Evolutionary conservation across 2,113 vertebrate species (phyloP), one percentile per base, ranked within the genome.

Genomic region (Thalassarche chlororhynchos): DNA sequence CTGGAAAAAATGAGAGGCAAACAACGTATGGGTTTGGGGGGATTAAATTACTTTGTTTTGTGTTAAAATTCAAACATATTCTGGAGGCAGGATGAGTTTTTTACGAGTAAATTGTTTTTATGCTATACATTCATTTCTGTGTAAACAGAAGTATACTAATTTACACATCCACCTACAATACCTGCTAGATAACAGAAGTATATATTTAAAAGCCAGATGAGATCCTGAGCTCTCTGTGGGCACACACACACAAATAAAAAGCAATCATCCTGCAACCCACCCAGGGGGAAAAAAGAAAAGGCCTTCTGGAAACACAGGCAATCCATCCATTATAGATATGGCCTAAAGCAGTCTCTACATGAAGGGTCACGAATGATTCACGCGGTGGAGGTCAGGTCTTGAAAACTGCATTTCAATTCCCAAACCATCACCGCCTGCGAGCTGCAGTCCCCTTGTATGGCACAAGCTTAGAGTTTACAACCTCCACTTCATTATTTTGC

Each of bases 1-100:
- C 96, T 90, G 96, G 80, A 95, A 97, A 93, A 97, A 97, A 97
- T 89, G 93, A 92, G 95, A 97, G 89, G 97, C 81, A 96, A 96
- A 94, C 91, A 96, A 87, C 78, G 89, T 94, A 95, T 93, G 96
- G 93, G 93, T 89, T 97, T 66, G 1, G 86, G 82, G 77, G 89
- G 94, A 96, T 97, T 96, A 85, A 96, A 97, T 97, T 95, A 96
- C 94, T 97, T 93, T 86, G 93, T 93, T 90, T 94, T 74, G 70
- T 86, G 95, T 94, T 96, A 94, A 94, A 70, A 97, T 69, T 85
- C 91, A 94, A 97, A 93, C 84, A 86, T 74, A 85, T 96, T 96
- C 85, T 34, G 70, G 89, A 96, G 93, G 90, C 94, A 94, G 93
- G 92, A 86, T 88, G 93, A 96, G 76, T 51, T 81, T 94, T 95